Evolutionary conservation across 2,797 vertebrate species (phyloP).

Genomic region (Meda fulgida): DNA sequence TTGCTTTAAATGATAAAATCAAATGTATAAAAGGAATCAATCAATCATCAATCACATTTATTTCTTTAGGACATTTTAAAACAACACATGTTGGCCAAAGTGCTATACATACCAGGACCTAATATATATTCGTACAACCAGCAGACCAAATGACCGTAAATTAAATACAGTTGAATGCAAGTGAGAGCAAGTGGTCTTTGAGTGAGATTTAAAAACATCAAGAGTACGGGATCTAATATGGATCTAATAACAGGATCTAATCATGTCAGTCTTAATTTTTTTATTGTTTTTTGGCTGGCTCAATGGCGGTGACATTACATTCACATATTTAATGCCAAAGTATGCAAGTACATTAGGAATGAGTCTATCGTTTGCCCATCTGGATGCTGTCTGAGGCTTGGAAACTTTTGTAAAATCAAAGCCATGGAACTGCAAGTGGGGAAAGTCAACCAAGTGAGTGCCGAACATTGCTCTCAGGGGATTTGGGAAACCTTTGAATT

Average conservation of each 20-base stretch:
- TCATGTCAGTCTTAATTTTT: background rate
- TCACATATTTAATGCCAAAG: background rate
- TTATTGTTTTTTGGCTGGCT: background rate
- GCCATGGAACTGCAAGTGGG: background rate
- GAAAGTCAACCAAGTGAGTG: background rate
- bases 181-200: background rate
- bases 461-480: slow-evolving; percentile 11
- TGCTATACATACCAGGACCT: background rate
- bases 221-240: background rate
- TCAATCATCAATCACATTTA: background rate
- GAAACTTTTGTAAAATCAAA: slow-evolving; percentile 23
- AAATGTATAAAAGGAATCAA: background rate
- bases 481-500: slow-evolving; percentile 20
- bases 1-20: background rate
- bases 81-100: too few relatives aligned
- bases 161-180: background rate
- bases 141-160: background rate
- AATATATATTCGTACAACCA: background rate
- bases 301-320: background rate
- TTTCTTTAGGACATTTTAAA: background rate
- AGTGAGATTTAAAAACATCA: background rate
- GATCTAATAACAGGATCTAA: background rate
- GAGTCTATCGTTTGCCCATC: slow-evolving; percentile 6
- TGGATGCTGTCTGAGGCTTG: background rate
- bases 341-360: background rate